Evolutionary conservation across 2,113 vertebrate species (phyloP).

Genomic region (Grantiella picta): DNA sequence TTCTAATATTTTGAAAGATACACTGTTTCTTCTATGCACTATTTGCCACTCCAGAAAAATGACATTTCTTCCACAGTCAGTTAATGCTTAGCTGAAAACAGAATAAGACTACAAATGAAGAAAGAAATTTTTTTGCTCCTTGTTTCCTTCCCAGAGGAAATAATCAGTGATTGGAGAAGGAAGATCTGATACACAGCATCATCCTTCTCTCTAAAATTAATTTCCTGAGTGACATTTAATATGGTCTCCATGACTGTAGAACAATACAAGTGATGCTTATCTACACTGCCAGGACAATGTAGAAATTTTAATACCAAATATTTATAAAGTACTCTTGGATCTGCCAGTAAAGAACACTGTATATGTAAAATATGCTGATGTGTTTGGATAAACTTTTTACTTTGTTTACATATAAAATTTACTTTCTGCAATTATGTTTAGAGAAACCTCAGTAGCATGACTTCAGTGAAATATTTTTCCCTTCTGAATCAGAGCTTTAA

Average conservation of each 20-base stretch:
- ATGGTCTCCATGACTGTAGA: not conserved
- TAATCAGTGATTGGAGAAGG: not conserved
- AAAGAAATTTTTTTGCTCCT: not conserved
- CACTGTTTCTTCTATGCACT: not conserved
- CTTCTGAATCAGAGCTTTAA: not conserved
- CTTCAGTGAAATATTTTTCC: not conserved
- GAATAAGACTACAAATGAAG: not conserved
- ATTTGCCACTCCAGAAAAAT: not conserved
- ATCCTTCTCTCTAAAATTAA: not conserved
- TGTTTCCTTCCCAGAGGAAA: not conserved
- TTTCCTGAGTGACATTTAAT: not conserved
- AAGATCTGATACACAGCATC: not conserved
- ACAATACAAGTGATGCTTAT: not conserved
- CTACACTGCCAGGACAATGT: fast-evolving
- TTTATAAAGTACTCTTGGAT: not conserved
- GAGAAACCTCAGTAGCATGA: not conserved
- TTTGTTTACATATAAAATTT: not conserved
- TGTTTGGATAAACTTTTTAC: not conserved
- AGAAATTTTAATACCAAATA: not conserved
- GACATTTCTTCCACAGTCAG: not conserved
- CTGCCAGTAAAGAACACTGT: not conserved
- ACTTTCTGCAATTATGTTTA: not conserved
- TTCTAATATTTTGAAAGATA: not conserved
- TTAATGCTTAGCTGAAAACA: not conserved
- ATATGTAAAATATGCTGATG: not conserved